Evolutionary conservation across 2,113 vertebrate species (phyloP).

Genomic region (Elaphurus davidianus): DNA sequence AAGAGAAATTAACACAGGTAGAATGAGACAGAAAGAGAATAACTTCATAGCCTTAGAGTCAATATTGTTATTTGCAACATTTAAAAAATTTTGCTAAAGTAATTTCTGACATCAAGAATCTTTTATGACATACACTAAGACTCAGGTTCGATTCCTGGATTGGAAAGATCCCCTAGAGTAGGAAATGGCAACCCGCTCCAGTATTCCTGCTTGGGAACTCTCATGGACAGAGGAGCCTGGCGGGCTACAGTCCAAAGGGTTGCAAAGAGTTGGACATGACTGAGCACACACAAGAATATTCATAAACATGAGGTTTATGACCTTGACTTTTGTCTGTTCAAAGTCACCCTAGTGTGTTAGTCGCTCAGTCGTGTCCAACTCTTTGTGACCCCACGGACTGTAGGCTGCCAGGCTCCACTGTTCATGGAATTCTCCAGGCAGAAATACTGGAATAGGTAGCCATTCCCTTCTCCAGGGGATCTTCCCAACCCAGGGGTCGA

Average conservation of each 20-base stretch:
- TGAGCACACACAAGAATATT: neutral
- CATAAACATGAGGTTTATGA: neutral
- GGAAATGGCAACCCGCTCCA: neutral
- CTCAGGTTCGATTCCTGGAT: neutral
- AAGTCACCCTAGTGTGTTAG: neutral
- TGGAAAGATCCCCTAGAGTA: neutral
- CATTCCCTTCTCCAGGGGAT: neutral
- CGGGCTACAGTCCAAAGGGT: accelerated
- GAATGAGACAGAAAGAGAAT: neutral
- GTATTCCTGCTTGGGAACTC: neutral
- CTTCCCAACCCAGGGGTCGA: neutral
- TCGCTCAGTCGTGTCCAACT: neutral
- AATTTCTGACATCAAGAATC: neutral
- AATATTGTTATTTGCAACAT: neutral
- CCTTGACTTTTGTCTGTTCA: neutral
- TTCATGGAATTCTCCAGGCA: neutral
- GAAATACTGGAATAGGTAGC: neutral
- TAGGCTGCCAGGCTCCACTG: neutral
- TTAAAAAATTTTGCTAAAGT: neutral
- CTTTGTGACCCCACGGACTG: neutral
- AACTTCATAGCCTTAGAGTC: neutral
- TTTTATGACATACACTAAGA: neutral
- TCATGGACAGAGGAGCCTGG: neutral
- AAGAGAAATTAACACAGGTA: neutral
- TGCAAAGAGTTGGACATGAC: accelerated